These are phyloP conservation scores for Autographa gamma DNA, from an alignment of 2,888 invertebrate genomes.

Conservation along the genomic window DNA sequence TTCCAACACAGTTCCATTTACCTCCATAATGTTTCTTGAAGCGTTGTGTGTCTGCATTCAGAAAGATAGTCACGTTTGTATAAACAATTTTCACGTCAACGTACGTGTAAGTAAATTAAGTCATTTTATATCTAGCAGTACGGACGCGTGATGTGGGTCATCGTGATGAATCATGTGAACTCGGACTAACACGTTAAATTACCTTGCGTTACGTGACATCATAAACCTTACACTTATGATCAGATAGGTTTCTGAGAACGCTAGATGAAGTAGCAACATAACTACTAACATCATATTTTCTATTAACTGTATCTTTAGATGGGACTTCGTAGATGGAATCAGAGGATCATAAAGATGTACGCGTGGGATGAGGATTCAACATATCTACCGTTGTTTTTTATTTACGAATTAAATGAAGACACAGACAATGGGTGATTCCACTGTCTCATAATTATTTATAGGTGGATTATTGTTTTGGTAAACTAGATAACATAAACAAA, in stretches of 20 bases:
- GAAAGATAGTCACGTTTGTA: slow-evolving; percentile 35
- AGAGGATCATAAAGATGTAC: slow-evolving; percentile 13
- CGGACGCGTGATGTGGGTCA: slow-evolving; percentile 77
- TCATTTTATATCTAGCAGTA: slow-evolving; percentile 66
- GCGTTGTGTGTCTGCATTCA: slow-evolving; percentile 12
- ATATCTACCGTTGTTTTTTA: background rate
- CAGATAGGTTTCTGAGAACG: slow-evolving; percentile 48
- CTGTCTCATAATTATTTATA: slow-evolving; percentile 2
- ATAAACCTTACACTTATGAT: slow-evolving; percentile 64
- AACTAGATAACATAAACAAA: slow-evolving; percentile 3
- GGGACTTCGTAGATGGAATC: slow-evolving; percentile 17
- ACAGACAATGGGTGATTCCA: slow-evolving; percentile 5
- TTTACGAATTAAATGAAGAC: slow-evolving; percentile 5
- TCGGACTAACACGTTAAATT: slow-evolving; percentile 68
- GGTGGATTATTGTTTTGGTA: background rate
- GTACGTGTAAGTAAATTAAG: slow-evolving; percentile 39
- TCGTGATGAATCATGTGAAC: slow-evolving; percentile 77
- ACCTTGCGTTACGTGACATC: slow-evolving; percentile 76
- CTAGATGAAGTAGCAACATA: slow-evolving; percentile 21
- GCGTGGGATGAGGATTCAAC: background rate
- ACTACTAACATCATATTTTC: slow-evolving; percentile 39
- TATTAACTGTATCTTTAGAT: slow-evolving; percentile 26
- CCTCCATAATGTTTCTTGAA: slow-evolving; percentile 8
- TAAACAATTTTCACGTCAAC: slow-evolving; percentile 42
- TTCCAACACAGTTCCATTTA: slow-evolving; percentile 23